Evolutionary conservation across 2,888 invertebrate genomes (phyloP), one percentile per base, ranked within the genome.

Genomic region (Actias luna): DNA sequence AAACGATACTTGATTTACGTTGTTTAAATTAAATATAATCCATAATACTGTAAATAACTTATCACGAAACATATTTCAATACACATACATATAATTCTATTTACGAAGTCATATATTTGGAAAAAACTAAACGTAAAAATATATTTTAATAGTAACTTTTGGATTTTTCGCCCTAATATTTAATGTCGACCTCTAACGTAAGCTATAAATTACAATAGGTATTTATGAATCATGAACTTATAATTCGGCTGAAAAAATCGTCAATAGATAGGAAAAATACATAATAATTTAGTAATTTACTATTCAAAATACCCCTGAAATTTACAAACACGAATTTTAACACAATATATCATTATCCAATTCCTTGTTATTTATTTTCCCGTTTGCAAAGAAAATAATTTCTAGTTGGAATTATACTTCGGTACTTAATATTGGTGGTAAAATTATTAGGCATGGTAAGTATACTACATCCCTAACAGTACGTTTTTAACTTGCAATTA

Each of bases 11-110:
- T 55, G n/a, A 55, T 29, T 29, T 55, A 55, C 10, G 55, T 46
- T 59, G 27, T 62, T 61, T 33, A 63, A 14, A 39, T 22, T 55
- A 52, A 22, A 62, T 64, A 63, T 36, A 66, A 67, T 65, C 61
- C 63, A 63, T 69, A 72, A 71, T 73, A 72, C 72, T 72, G 71
- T 61, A 64, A 61, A 59, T 52, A 5, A 52, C 52, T 59, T 35
- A 58, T 52, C 33, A 52, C n/a, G 59, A 31, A 64, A 59, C 52
- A n/a, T 52, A 29, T n/a, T n/a, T n/a, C n/a, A 55, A 25, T 58
- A 62, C 55, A 33, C 55, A n/a, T 42, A 27, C 5, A 7, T 29
- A 55, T 55, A 0, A 16, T 29, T 29, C 29, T 8, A 55, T 14
- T 55, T 55, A 29, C 22, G 22, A 46, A 22, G n/a, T 55, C 5